phyloP scores from a whole-genome alignment of 2,888 invertebrate genomes.

The Therioaphis trifolii region DNA sequence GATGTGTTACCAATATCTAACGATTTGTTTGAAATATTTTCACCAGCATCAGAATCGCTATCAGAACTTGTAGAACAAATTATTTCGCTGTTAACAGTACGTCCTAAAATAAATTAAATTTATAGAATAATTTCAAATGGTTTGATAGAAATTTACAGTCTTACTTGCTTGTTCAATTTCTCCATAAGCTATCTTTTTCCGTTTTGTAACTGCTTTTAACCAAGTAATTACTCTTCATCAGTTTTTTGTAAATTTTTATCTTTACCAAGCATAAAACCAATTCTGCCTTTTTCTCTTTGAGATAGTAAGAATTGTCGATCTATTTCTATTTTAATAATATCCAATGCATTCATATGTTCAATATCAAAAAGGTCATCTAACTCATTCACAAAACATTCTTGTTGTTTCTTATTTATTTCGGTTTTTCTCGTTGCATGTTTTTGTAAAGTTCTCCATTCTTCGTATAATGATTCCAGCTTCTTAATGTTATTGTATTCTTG shows the following conservation, averaged over 20 bases:
- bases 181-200: neutral
- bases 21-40: conserved; percentile 8
- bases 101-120: conserved; percentile 23
- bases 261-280: too few species aligned
- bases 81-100: neutral
- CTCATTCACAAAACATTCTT: too few species aligned
- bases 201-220: conserved; percentile 1
- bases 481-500: conserved; percentile 16
- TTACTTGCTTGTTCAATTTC: conserved; percentile 25
- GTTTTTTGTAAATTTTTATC: conserved; percentile 29
- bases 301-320: too few species aligned
- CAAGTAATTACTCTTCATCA: conserved; percentile 9
- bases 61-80: conserved; percentile 26
- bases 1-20: neutral
- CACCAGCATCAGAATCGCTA: conserved; percentile 7
- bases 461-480: conserved; percentile 24
- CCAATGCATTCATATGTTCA: conserved; percentile 9
- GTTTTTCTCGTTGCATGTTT: neutral
- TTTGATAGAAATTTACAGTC: neutral
- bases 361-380: too few species aligned
- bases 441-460: conserved; percentile 37
- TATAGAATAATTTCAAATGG: conserved; percentile 7
- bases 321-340: conserved; percentile 21
- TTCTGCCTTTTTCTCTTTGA: too few species aligned
- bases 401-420: neutral